Evolutionary conservation across 2,113 vertebrate species (phyloP), one percentile per base, ranked within the genome.

Genomic region (Castor canadensis): DNA sequence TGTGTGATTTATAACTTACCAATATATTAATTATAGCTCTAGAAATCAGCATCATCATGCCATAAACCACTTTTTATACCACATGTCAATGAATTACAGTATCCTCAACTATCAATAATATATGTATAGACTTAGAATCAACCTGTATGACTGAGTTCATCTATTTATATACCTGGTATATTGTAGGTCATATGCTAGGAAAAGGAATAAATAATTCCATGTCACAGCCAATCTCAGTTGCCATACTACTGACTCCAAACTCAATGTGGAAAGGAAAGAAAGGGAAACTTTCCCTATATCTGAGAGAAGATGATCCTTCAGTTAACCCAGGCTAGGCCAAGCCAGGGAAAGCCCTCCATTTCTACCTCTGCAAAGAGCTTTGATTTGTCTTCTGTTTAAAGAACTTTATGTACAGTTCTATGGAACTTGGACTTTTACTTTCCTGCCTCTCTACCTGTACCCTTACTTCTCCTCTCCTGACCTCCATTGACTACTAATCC

Each of bases 41-140:
- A 77, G 38, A 82, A 94, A 72, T 94, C 72, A 94, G n/a, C 56
- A 52, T 71, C 52, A 52, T 62, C 43, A 52, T 89, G 19, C 73
- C 89, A 86, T 79, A 52, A 43, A 62, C 43, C 15, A 89, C 80
- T 89, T 86, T 62, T 43, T 69, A 62, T 9, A 62, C 45, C 56
- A 75, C 10, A 54, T 32, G 22, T 49, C 43, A 49, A n/a, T 81
- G 38, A 75, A 47, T 81, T 80, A 72, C 5, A 80, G 9, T 19
- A 67, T 73, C n/a, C 84, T 47, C 40, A 52, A 62, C 47, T 85
- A 64, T 80, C 40, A 81, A 16, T 75, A 82, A 87, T 86, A 81
- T 66, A 64, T 58, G 19, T 62, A 9, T 81, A 69, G 66, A 43
- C 32, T 76, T 89, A 92, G 19, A 40, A 26, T 35, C 16, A 85